Evolutionary conservation across 2,888 invertebrate genomes (phyloP), one percentile per base, ranked within the genome.

Genomic region (Microplitis manilae): DNA sequence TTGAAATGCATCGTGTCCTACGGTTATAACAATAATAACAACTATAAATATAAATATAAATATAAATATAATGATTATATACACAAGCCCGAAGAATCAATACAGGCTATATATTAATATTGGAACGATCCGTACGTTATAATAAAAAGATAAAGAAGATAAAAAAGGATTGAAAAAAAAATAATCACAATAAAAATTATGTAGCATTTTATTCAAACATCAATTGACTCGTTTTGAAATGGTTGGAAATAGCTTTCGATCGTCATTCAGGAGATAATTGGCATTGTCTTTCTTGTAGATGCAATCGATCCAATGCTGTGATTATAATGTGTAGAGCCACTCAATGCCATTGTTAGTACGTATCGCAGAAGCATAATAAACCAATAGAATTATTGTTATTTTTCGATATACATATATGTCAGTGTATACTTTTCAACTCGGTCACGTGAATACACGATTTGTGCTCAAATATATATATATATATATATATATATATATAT

Each of bases 291-390:
- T 15, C 50, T 39, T 38, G 41, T 30, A n/a, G 38, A 74, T 62
- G 68, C 60, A 41, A 69, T 75, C 59, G 61, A 75, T 61, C 67
- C 62, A 69, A 75, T 40, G 30, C 39, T n/a, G 13, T 50, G 62
- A 62, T 75, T 67, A 65, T 62, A 64, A 60, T 60, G 60, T 75
- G 30, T 41, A 39, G 61, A 61, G 41, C 9, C 61, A 41, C 69
- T 69, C 75, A 75, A 61, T 68, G 75, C 75, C 75, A 75, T 61
- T 75, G 61, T 75, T 69, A 68, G 39, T 20, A 75, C 75, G 40
- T 61, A 69, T 68, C 13, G 62, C 68, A 60, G 68, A 60, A 75
- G 74, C 30, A 59, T 74, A 74, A 74, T 74, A 67, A 68, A 68
- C 61, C 71, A 61, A 71, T 71, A 62, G 71, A 71, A 67, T 74